These are phyloP conservation scores for Chunga burmeisteri DNA, from an alignment of 2,113 vertebrate genomes.

Conservation along the genomic window DNA sequence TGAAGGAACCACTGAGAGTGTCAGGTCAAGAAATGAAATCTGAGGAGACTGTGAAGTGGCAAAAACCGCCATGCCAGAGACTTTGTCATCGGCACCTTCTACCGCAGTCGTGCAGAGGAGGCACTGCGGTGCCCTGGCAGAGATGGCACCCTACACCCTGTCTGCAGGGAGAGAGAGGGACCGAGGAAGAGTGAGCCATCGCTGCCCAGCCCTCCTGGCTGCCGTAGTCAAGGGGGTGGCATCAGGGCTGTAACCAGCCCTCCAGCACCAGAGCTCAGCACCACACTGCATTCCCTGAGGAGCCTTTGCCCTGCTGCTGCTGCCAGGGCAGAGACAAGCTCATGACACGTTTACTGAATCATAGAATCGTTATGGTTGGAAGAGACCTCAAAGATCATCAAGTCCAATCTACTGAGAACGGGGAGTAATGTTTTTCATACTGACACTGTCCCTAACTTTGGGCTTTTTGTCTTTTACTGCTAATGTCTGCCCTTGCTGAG, in stretches of 20 bases:
- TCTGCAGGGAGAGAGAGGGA: not conserved
- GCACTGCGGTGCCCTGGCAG: rapidly evolving
- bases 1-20: not conserved
- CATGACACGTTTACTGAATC: rapidly evolving
- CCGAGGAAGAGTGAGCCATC: rapidly evolving
- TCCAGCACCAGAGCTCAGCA: not conserved
- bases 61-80: not conserved
- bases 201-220: not conserved
- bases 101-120: not conserved
- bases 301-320: not conserved
- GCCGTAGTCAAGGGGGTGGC: not conserved
- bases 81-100: not conserved
- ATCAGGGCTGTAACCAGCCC: not conserved
- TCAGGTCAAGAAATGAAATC: not conserved
- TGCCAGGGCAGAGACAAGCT: not conserved
- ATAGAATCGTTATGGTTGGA: no score
- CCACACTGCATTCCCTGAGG: not conserved
- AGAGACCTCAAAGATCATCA: no score
- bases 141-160: rapidly evolving
- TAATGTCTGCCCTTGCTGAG: not conserved
- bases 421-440: not conserved
- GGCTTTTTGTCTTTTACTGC: not conserved
- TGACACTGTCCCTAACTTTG: not conserved
- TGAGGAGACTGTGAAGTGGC: not conserved
- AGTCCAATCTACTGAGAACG: not conserved